Evolutionary conservation across 2,797 vertebrate species (phyloP), one percentile per base, ranked within the genome.

Genomic region (Channa striata): DNA sequence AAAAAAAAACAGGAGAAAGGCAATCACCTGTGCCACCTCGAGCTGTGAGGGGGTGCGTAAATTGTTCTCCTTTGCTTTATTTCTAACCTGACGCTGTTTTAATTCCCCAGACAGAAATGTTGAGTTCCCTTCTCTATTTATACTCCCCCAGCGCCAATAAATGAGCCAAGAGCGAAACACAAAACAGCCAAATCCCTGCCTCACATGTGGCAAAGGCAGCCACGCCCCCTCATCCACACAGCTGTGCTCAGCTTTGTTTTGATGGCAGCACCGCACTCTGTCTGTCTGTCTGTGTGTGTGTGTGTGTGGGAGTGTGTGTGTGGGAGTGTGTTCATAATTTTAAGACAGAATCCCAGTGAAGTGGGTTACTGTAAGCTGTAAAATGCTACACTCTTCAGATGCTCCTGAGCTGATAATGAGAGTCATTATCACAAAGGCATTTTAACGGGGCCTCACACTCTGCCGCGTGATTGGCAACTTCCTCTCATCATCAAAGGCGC

Each of bases 371-470:
- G 86, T 91, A 91, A 93, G 86, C 88, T 91, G 86, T 89, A 91
- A 93, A 93, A 93, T 88, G 87, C 84, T 87, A 92, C 90, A 92
- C 91, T 87, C 88, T 89, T 92, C 89, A 88, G 83, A 91, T 90
- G 86, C 83, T 84, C 87, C 87, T 86, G 88, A 90, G 87, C 89
- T 89, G 89, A 91, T 92, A 93, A 94, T 92, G 88, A 87, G 87
- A 77, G 82, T 84, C 76, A 88, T 87, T 88, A 88, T 92, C 86
- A 71, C 81, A 85, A 80, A 92, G 81, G 78, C 80, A 84, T 90
- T 91, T 91, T 80, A 82, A 90, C 83, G 47, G 77, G 74, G 68
- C 59, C 77, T 73, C 83, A 70, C 72, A 68, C 78, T 46, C 63
- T 66, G 72, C 59, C 74, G 77, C 47, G 8, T 21, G 51, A 79